A percentile compares a stretch with the other conserved stretches of the same genome.
Conservation (phyloP, 1,140 invertebrate genomes). For the Drosophila sp. region DNA sequence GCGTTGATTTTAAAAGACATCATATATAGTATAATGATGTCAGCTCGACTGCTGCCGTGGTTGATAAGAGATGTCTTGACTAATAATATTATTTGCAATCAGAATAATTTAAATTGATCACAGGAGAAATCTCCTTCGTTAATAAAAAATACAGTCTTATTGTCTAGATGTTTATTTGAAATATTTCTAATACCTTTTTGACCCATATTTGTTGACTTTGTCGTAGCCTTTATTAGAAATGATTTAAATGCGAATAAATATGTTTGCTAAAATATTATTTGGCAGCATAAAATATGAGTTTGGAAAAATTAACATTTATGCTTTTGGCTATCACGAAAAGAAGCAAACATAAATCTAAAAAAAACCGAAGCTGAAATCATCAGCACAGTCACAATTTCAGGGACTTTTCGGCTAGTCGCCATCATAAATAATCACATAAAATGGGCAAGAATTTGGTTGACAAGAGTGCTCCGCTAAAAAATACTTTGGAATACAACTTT, state of each 20-base stretch:
- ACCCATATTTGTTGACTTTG: slow-evolving; percentile 52
- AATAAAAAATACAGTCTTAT: neutral
- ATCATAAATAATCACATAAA: slow-evolving; percentile 80
- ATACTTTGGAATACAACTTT: slow-evolving; percentile 2
- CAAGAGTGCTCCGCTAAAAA: neutral
- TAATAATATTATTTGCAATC: slow-evolving; percentile 6
- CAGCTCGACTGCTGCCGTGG: neutral
- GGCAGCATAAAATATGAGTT: slow-evolving; percentile 40
- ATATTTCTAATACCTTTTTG: slow-evolving; percentile 2
- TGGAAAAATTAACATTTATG: slow-evolving; percentile 68
- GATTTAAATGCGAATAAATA: slow-evolving; percentile 70
- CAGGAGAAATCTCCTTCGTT: neutral
- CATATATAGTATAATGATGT: slow-evolving; percentile 1
- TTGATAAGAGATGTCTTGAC: neutral
- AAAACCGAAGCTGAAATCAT: slow-evolving; percentile 46
- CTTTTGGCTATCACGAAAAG: slow-evolving; percentile 22
- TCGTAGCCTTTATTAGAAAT: slow-evolving; percentile 49
- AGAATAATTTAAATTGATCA: slow-evolving; percentile 2
- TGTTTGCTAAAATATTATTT: slow-evolving; percentile 29
- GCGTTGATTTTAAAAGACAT: slow-evolving; percentile 1
- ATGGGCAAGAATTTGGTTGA: slow-evolving; percentile 12
- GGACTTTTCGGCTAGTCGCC: slow-evolving; percentile 29
- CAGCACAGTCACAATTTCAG: slow-evolving; percentile 47
- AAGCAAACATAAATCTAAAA: slow-evolving; percentile 66
- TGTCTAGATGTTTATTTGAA: neutral